Conservation (phyloP, 1,140 invertebrate species). For the Eriosoma lanigerum region DNA sequence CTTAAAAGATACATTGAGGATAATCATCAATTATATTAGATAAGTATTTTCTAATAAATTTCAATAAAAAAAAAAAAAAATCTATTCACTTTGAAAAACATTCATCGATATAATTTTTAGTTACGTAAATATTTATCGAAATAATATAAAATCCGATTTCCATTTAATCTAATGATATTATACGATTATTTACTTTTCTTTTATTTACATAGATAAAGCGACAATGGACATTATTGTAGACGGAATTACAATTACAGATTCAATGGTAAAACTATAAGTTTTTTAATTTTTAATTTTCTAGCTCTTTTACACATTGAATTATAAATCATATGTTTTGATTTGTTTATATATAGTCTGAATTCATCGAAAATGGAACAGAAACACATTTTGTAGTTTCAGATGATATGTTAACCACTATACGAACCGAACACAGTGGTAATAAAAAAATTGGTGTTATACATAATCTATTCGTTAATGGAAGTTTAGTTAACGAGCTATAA, state of each 20-base stretch:
- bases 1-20: too few species aligned
- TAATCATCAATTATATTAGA: too few species aligned
- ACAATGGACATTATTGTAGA: constrained; percentile 30
- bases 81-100: too few species aligned
- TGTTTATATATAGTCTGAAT: constrained; percentile 69
- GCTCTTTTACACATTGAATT: too few species aligned
- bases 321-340: background rate
- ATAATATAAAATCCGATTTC: too few species aligned
- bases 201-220: constrained; percentile 6
- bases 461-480: constrained; percentile 60
- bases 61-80: too few species aligned
- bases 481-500: constrained; percentile 53
- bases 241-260: constrained; percentile 21
- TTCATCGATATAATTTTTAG: too few species aligned
- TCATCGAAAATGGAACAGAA: constrained; percentile 79
- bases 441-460: constrained; percentile 62
- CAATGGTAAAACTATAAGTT: constrained; percentile 15
- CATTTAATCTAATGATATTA: background rate
- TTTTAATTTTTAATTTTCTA: too few species aligned
- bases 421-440: constrained; percentile 63
- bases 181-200: background rate
- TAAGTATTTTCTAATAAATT: too few species aligned
- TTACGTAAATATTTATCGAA: too few species aligned
- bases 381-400: constrained; percentile 72
- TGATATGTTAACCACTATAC: constrained; percentile 63